These are phyloP conservation scores for Parelbella ahira DNA, from an alignment of 2,888 invertebrate species.

Conservation along the genomic window DNA sequence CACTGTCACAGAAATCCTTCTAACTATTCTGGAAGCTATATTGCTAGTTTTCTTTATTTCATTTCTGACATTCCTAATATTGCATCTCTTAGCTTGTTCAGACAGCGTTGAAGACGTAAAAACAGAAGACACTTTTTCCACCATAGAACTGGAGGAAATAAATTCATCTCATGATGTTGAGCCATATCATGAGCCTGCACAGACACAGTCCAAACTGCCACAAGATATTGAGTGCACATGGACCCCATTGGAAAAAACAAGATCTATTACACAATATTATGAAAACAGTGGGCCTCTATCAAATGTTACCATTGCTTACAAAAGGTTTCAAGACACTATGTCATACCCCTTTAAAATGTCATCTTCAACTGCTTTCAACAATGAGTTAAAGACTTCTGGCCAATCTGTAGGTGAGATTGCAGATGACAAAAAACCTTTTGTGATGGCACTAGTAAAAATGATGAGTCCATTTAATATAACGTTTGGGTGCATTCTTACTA, in stretches of 20 bases:
- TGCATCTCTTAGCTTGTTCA: conserved; percentile 48
- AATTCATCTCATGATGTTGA: not conserved
- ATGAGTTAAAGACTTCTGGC: no score
- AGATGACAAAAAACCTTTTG: conserved; percentile 34
- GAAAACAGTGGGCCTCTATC: no score
- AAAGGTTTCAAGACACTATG: no score
- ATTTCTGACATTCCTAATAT: no score
- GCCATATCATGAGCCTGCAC: not conserved
- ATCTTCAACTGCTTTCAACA: no score
- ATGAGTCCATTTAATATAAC: conserved; percentile 44
- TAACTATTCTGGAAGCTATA: conserved; percentile 46
- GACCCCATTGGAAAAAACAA: conserved; percentile 51
- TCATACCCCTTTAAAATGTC: no score
- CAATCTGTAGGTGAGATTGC: conserved; percentile 38
- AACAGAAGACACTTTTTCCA: no score
- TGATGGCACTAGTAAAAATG: conserved; percentile 54
- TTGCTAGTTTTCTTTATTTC: conserved; percentile 46
- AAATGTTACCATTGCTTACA: no score
- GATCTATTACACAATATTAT: conserved; percentile 43
- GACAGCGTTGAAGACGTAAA: not conserved
- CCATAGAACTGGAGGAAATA: not conserved
- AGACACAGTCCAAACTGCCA: conserved; percentile 1
- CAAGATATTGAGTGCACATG: conserved; percentile 49
- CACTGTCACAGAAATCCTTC: conserved; percentile 49
- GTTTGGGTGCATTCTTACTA: conserved; percentile 59